Conservation (phyloP, 2,113 vertebrate genomes). For the Catharus fuscescens region DNA sequence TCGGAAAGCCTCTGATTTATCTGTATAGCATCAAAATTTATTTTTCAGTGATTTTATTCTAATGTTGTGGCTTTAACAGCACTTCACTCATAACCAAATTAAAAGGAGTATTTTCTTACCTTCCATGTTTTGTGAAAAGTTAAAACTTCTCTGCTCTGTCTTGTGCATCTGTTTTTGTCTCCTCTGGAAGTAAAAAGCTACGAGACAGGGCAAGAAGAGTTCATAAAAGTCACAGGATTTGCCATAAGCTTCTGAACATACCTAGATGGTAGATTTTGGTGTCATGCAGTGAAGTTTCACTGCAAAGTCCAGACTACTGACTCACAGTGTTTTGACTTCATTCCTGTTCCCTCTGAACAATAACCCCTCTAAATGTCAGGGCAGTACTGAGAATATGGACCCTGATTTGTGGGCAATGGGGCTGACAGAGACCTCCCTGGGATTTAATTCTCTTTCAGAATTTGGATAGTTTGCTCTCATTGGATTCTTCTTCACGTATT, state of each 20-base stretch:
- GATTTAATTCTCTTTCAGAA: background rate
- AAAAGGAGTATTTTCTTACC: background rate
- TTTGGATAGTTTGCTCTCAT: background rate
- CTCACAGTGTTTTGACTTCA: background rate
- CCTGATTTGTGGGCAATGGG: background rate
- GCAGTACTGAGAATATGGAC: background rate
- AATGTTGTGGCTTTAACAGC: background rate
- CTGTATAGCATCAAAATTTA: background rate
- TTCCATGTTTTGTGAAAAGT: background rate
- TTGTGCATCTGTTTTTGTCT: background rate
- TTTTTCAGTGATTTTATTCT: background rate
- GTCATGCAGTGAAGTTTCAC: background rate
- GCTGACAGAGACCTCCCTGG: background rate
- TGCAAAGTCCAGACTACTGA: background rate
- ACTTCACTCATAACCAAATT: background rate
- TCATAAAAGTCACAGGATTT: background rate
- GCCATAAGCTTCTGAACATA: fast-evolving
- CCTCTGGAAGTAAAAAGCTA: background rate
- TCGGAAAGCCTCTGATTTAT: background rate
- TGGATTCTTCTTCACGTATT: background rate
- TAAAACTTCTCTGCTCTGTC: background rate
- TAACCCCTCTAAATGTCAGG: background rate
- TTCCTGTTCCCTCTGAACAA: background rate
- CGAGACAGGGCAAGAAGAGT: background rate
- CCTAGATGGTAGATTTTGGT: background rate